phyloP scores from a whole-genome alignment of 2,888 invertebrate genomes.

The Anaspis maculata region DNA sequence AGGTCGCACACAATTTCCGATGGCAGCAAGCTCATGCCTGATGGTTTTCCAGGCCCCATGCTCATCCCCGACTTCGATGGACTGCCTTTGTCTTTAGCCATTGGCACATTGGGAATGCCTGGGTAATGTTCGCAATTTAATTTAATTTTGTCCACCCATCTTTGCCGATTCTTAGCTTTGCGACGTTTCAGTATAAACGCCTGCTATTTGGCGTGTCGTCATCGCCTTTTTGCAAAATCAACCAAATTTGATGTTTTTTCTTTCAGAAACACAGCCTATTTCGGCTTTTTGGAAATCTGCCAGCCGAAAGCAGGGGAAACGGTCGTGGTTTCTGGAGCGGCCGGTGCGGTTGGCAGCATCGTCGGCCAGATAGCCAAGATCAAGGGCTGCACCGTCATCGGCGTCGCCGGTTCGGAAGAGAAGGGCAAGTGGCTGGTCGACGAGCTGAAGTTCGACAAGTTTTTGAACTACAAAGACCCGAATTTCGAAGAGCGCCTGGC shows the following conservation, averaged over 20 bases:
- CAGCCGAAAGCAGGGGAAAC: constrained; percentile 64
- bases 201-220: no score
- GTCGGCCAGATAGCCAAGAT: constrained; percentile 75
- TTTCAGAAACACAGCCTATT: constrained; percentile 62
- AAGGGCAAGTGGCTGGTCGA: constrained; percentile 60
- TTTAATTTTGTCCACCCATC: no score
- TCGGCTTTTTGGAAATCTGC: constrained; percentile 64
- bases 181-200: no score
- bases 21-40: constrained; percentile 20
- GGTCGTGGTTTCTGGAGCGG: constrained; percentile 64
- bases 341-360: constrained; percentile 69
- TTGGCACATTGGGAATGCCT: constrained; percentile 64
- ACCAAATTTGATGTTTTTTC: neutral
- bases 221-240: constrained; percentile 3
- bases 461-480: constrained; percentile 63
- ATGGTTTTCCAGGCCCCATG: constrained; percentile 39
- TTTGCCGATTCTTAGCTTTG: no score
- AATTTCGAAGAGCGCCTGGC: constrained; percentile 48
- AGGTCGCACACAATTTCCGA: constrained; percentile 50
- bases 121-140: constrained; percentile 44
- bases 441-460: constrained; percentile 58
- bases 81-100: constrained; percentile 50
- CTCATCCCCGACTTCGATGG: constrained; percentile 51
- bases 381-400: constrained; percentile 61
- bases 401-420: constrained; percentile 60